Conservation (phyloP, 1,140 invertebrate genomes). For the Scylla paramamosain region DNA sequence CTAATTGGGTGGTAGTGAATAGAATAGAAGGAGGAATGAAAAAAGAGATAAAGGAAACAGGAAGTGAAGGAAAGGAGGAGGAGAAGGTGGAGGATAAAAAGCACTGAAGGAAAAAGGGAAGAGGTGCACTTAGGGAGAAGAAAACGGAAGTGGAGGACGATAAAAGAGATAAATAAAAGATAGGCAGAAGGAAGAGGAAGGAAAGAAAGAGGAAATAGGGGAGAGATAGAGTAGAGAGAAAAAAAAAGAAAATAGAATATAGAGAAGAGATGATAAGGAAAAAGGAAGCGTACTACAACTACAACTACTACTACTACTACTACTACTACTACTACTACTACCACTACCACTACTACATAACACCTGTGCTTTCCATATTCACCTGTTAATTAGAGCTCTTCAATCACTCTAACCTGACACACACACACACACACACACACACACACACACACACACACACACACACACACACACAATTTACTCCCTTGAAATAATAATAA, state of each 20-base stretch:
- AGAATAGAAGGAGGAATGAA: not conserved
- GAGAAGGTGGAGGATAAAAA: not conserved
- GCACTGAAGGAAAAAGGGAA: not conserved
- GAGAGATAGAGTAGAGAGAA: not conserved
- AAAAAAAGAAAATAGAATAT: no score
- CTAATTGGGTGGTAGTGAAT: not conserved
- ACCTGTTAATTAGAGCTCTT: not conserved
- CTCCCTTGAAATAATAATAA: no score
- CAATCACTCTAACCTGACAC: not conserved
- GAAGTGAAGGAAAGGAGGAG: not conserved
- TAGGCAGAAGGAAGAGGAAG: not conserved
- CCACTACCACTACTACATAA: not conserved
- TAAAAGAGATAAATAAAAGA: not conserved
- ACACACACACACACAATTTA: not conserved
- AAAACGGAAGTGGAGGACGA: not conserved
- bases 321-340: not conserved
- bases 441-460: slow-evolving; percentile 24
- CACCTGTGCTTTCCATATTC: no score
- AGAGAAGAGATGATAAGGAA: no score
- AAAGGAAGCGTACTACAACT: no score
- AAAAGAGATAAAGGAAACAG: not conserved
- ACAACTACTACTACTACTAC: not conserved
- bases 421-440: no score
- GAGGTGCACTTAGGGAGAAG: not conserved
- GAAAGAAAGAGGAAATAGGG: not conserved